phyloP scores from a whole-genome alignment of 2,888 invertebrate genomes.

The Choreutis nemorana region DNA sequence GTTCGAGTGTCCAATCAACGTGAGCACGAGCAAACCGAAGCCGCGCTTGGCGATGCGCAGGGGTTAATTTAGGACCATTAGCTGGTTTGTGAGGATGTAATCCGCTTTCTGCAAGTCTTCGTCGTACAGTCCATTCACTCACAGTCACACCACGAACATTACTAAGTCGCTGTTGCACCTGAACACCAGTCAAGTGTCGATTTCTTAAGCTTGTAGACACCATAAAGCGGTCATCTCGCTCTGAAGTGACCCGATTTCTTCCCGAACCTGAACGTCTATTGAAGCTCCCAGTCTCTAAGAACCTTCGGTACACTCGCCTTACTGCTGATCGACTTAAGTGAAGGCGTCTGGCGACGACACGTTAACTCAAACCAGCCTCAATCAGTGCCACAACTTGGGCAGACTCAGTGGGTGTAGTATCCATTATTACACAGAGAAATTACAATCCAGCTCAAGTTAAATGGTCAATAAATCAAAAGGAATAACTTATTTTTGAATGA shows the following conservation, averaged over 20 bases:
- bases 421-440: neutral
- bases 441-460: too few species aligned
- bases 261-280: too few species aligned
- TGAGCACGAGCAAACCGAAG: too few species aligned
- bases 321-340: neutral
- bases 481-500: too few species aligned
- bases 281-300: neutral
- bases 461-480: too few species aligned
- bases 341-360: neutral
- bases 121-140: neutral
- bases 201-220: neutral
- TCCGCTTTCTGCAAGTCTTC: too few species aligned
- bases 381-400: neutral
- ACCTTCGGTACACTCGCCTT: constrained; percentile 1
- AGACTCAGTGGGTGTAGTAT: neutral
- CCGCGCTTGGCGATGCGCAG: too few species aligned
- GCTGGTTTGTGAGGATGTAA: too few species aligned
- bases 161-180: constrained; percentile 1
- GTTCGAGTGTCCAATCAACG: too few species aligned
- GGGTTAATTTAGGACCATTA: too few species aligned
- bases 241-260: too few species aligned
- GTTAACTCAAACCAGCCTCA: neutral
- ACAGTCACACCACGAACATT: neutral
- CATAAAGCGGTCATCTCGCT: too few species aligned
- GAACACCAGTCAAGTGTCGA: constrained; percentile 1